phyloP scores from a whole-genome alignment of 2,113 vertebrate genomes.

The Eidolon helvum region DNA sequence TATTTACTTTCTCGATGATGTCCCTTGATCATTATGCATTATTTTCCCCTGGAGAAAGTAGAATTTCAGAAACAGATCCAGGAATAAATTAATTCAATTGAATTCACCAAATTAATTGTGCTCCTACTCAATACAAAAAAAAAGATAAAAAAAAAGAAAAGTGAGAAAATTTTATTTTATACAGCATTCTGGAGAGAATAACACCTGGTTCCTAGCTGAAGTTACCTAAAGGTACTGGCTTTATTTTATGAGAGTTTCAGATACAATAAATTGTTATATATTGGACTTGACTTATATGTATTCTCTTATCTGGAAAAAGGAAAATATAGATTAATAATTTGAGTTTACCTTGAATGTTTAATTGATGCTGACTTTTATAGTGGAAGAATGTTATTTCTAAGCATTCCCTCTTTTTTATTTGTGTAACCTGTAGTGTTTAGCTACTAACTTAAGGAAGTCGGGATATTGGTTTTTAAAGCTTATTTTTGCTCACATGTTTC shows the following conservation, averaged over 20 bases:
- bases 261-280: background rate
- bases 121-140: background rate
- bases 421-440: background rate
- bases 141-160: background rate
- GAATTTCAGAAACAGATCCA: background rate
- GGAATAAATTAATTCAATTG: background rate
- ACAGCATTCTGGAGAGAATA: background rate
- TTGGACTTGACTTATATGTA: background rate
- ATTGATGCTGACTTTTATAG: background rate
- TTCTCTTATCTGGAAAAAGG: background rate
- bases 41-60: conserved; percentile 8
- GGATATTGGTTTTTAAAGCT: background rate
- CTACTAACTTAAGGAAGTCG: background rate
- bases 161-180: background rate
- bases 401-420: background rate
- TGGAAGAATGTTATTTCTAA: background rate
- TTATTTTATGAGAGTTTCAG: background rate
- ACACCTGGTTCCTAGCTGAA: background rate
- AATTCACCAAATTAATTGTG: background rate
- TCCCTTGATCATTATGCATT: background rate
- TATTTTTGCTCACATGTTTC: conserved; percentile 13
- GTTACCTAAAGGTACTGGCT: background rate
- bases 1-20: background rate
- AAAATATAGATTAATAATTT: background rate
- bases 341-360: background rate